These are phyloP conservation scores for Tachysurus fulvidraco DNA, from an alignment of 2,113 vertebrate species.

Conservation along the genomic window DNA sequence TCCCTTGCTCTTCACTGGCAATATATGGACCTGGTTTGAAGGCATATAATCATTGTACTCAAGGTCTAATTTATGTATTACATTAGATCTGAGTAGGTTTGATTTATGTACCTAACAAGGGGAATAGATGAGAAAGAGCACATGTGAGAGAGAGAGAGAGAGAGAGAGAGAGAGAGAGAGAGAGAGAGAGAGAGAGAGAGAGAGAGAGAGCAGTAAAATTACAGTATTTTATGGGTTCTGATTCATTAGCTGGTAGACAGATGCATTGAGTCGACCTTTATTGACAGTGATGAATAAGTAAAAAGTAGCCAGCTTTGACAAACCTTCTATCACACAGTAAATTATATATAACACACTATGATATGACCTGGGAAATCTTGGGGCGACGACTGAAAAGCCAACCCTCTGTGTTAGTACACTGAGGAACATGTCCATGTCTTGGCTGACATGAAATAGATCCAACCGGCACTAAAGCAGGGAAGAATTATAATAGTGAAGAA, in stretches of 20 bases:
- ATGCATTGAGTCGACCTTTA: conserved; percentile 51
- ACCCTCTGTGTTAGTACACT: background rate
- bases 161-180: conserved; percentile 14
- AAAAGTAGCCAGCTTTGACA: conserved; percentile 63
- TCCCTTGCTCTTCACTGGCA: background rate
- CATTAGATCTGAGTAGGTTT: conserved; percentile 19
- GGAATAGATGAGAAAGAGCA: background rate
- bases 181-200: conserved; percentile 21
- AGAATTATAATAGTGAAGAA: background rate
- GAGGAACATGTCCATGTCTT: background rate
- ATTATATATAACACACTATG: conserved; percentile 23
- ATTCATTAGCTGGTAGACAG: conserved; percentile 51
- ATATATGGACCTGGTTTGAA: background rate
- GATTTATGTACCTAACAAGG: conserved; percentile 43
- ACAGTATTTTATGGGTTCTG: conserved; percentile 41
- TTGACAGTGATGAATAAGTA: conserved; percentile 73
- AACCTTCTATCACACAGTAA: conserved; percentile 43
- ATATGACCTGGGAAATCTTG: background rate
- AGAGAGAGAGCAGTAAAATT: conserved; percentile 26
- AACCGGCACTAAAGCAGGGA: background rate
- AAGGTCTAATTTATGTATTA: background rate
- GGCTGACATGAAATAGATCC: background rate
- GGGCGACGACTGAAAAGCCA: background rate
- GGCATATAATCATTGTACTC: conserved; percentile 34
- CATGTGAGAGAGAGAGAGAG: conserved; percentile 15